Conservation (phyloP, 1,140 invertebrate species). For the Teleogryllus occipitalis region DNA sequence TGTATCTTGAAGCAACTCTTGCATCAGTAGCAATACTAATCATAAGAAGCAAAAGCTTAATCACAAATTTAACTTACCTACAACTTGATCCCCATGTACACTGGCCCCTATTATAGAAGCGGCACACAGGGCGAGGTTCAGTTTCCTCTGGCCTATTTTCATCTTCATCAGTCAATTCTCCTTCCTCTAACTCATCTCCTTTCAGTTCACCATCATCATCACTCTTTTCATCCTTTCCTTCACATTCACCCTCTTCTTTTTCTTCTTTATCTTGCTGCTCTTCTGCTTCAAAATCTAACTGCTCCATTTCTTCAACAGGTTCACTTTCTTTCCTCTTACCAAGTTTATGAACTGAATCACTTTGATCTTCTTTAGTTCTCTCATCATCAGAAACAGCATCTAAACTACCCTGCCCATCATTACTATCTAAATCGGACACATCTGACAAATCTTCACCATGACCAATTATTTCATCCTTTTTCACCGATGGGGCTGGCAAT, state of each 20-base stretch:
- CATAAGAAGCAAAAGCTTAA: no score
- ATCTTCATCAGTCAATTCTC: slow-evolving; percentile 80
- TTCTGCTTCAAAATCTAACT: slow-evolving; percentile 79
- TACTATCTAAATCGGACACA: slow-evolving; percentile 68
- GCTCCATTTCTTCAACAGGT: slow-evolving; percentile 56
- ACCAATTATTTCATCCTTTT: slow-evolving; percentile 40
- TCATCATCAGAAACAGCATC: slow-evolving; percentile 30
- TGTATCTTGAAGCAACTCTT: no score
- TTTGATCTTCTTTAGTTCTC: slow-evolving; percentile 32
- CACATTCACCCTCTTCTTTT: slow-evolving; percentile 37
- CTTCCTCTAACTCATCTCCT: slow-evolving; percentile 68
- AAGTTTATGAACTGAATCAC: background rate
- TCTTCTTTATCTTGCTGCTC: slow-evolving; percentile 45
- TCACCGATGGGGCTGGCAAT: background rate
- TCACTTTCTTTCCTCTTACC: slow-evolving; percentile 11
- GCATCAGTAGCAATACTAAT: no score
- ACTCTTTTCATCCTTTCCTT: slow-evolving; percentile 38
- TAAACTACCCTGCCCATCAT: slow-evolving; percentile 39
- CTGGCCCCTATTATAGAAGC: slow-evolving; percentile 86
- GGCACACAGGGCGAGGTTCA: slow-evolving; percentile 76
- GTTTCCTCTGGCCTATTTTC: slow-evolving; percentile 71
- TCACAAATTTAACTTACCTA: slow-evolving; percentile 17
- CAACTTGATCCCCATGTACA: slow-evolving; percentile 95
- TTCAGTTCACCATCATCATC: slow-evolving; percentile 34
- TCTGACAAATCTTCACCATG: slow-evolving; percentile 67